Evolutionary conservation across 23 tunicate genomes (phyloP).

Genomic region (Corella eumyota): DNA sequence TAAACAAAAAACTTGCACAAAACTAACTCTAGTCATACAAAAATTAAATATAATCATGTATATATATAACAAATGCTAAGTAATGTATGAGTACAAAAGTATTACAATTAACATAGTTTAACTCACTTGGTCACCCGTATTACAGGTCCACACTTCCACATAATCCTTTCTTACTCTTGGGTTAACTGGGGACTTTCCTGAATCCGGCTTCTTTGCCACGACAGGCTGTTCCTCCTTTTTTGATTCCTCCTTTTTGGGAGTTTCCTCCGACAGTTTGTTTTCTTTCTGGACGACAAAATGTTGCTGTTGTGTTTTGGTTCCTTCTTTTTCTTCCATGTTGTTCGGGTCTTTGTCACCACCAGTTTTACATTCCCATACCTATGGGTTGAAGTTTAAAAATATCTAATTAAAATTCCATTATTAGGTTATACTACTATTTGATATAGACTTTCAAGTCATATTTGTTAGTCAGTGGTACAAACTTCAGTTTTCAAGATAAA

Average conservation of each 20-base stretch:
- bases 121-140: conserved; percentile 80
- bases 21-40: too few relatives aligned
- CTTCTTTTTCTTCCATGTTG: background rate
- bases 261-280: conserved; percentile 1
- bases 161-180: conserved; percentile 54
- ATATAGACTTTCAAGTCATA: too few relatives aligned
- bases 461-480: too few relatives aligned
- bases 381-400: background rate
- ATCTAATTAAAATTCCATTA: background rate
- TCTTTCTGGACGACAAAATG: conserved; percentile 14
- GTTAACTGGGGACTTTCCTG: conserved; percentile 7
- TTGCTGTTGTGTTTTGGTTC: too few relatives aligned
- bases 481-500: too few relatives aligned
- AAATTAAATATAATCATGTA: background rate
- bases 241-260: background rate
- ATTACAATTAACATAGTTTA: background rate
- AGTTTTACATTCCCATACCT: conserved; percentile 89
- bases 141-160: conserved; percentile 92
- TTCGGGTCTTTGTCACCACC: conserved; percentile 58
- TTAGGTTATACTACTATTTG: too few relatives aligned
- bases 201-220: conserved; percentile 8
- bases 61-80: background rate
- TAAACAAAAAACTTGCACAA: too few relatives aligned
- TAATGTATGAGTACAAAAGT: background rate
- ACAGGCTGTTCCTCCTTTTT: conserved; percentile 11